Conservation (phyloP, 2,797 vertebrate genomes). For the Melanotaenia pygmaea region DNA sequence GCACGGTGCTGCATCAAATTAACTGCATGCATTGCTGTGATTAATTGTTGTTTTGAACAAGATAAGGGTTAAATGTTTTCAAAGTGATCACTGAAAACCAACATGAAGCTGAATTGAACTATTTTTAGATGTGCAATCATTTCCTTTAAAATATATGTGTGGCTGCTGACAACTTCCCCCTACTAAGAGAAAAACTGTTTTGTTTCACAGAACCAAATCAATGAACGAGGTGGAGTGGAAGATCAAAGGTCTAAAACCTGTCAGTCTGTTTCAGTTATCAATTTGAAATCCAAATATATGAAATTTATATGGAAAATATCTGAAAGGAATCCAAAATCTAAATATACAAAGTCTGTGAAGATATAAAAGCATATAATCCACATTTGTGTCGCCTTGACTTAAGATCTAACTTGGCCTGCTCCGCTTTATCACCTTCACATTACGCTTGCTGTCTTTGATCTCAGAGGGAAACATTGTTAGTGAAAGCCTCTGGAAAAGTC, state of each 20-base stretch:
- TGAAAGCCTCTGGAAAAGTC: slow-evolving; percentile 37
- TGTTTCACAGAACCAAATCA: not conserved
- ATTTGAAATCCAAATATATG: not conserved
- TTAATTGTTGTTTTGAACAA: not conserved
- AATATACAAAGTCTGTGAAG: not conserved
- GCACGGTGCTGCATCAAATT: not conserved
- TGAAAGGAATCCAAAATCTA: not conserved
- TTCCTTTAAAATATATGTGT: not conserved
- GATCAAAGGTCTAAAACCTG: not conserved
- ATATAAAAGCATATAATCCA: not conserved
- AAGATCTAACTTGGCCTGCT: slow-evolving; percentile 5
- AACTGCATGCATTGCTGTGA: not conserved
- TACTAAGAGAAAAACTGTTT: not conserved
- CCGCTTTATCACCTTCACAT: slow-evolving; percentile 13
- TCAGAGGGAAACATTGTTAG: slow-evolving; percentile 29
- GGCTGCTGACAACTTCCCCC: not conserved
- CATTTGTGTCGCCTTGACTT: slow-evolving; percentile 3
- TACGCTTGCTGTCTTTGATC: slow-evolving; percentile 14
- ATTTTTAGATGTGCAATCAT: too few relatives aligned
- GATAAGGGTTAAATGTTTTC: not conserved
- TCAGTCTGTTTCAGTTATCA: not conserved
- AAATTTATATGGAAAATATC: not conserved
- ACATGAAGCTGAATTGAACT: too few relatives aligned
- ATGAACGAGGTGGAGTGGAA: not conserved
- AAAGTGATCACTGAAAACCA: not conserved